Evolutionary conservation across 2,888 invertebrate species (phyloP).

Genomic region (Clitarchus hookeri): DNA sequence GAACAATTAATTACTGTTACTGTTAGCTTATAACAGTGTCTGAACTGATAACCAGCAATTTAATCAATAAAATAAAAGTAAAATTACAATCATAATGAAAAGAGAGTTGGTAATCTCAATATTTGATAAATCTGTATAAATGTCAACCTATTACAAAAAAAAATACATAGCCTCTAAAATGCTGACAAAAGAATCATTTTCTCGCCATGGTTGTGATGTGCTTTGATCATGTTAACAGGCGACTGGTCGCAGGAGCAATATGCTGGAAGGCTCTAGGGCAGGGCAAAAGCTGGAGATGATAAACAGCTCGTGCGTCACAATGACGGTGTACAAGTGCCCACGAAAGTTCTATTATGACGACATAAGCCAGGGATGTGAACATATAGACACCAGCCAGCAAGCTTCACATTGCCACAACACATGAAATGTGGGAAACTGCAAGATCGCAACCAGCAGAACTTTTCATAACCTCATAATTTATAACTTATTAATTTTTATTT

Average conservation of each 20-base stretch:
- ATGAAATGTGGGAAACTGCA: neutral
- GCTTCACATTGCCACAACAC: neutral
- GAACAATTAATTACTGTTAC: too few relatives aligned
- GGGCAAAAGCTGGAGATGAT: constrained; percentile 2
- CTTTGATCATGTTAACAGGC: neutral
- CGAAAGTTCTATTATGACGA: constrained; percentile 21
- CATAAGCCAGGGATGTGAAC: neutral
- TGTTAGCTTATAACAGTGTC: too few relatives aligned
- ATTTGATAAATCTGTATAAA: too few relatives aligned
- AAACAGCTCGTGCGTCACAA: constrained; percentile 27
- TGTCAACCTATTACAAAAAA: too few relatives aligned
- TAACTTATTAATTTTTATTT: neutral
- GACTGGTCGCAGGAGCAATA: neutral
- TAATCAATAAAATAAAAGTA: too few relatives aligned
- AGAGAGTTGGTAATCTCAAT: too few relatives aligned
- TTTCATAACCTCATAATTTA: neutral
- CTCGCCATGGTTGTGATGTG: neutral
- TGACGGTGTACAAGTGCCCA: constrained; percentile 31
- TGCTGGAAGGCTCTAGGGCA: neutral
- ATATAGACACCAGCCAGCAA: neutral
- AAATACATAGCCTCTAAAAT: too few relatives aligned
- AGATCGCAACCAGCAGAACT: neutral
- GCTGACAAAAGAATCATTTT: too few relatives aligned
- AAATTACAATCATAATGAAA: too few relatives aligned
- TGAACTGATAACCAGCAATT: too few relatives aligned